phyloP scores from a whole-genome alignment of 2,113 vertebrate genomes.

The Anthoscopus minutus region DNA sequence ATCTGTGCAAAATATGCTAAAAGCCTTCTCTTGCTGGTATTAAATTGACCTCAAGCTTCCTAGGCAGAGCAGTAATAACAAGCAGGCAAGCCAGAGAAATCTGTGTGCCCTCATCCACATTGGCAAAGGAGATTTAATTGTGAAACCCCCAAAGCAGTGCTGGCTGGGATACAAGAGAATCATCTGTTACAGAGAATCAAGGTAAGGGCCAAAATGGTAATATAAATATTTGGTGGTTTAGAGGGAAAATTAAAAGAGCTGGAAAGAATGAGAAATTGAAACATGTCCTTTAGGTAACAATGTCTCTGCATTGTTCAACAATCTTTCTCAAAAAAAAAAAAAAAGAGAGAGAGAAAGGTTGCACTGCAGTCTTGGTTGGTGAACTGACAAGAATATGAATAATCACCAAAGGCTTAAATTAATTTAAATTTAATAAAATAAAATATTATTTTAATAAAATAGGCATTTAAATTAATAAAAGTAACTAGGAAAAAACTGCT shows the following conservation, averaged over 20 bases:
- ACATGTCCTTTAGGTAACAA: neutral
- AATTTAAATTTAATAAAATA: neutral
- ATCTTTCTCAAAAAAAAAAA: neutral
- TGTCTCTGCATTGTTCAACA: neutral
- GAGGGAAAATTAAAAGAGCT: neutral
- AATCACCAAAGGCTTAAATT: neutral
- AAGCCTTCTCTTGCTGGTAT: neutral
- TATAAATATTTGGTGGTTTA: neutral
- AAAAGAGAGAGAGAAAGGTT: neutral
- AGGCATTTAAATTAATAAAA: neutral
- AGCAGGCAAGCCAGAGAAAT: neutral
- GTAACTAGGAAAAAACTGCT: neutral
- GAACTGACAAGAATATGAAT: neutral
- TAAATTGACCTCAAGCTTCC: slow-evolving; percentile 3
- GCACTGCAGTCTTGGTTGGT: neutral
- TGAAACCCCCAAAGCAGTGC: neutral
- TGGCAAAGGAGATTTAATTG: neutral
- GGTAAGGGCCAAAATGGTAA: neutral
- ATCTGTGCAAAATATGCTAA: neutral
- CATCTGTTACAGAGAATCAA: neutral
- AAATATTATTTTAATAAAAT: neutral
- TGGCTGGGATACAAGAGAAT: neutral
- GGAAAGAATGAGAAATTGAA: neutral
- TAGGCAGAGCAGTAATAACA: neutral
- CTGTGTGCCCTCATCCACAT: neutral